phyloP scores from a whole-genome alignment of 2,888 invertebrate species.

The Lycocerus yunnanus region DNA sequence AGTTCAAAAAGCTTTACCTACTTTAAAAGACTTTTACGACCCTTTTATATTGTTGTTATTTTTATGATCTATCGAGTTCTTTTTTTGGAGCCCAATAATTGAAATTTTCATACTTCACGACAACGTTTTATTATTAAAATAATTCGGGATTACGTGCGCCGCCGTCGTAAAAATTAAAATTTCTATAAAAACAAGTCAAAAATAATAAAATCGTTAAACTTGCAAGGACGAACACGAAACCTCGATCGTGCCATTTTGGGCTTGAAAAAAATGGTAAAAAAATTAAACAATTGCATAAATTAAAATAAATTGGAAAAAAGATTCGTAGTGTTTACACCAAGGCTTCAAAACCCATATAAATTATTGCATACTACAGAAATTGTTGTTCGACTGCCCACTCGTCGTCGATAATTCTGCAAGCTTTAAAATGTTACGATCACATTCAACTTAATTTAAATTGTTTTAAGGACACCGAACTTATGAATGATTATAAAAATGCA shows the following conservation, averaged over 20 bases:
- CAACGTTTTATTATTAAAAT: background rate
- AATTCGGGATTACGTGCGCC: background rate
- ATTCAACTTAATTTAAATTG: constrained; percentile 20
- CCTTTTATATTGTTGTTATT: constrained; percentile 13
- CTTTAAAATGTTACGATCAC: background rate
- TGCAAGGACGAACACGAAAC: constrained; percentile 8
- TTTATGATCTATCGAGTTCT: constrained; percentile 1
- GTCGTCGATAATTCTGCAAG: constrained; percentile 27
- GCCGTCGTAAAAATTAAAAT: background rate
- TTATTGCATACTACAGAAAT: constrained; percentile 24
- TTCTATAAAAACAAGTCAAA: background rate
- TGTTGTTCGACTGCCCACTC: constrained; percentile 31
- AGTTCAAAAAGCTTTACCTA: constrained; percentile 4
- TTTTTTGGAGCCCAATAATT: background rate
- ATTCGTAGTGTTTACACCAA: background rate
- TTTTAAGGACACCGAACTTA: constrained; percentile 18
- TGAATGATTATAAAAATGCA: background rate
- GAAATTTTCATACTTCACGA: background rate
- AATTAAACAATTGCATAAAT: background rate
- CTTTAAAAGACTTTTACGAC: constrained; percentile 17
- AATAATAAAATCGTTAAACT: background rate
- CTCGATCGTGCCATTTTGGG: constrained; percentile 11
- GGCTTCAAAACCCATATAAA: constrained; percentile 27
- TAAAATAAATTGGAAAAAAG: background rate
- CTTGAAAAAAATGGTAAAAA: background rate